A percentile compares a stretch with the other conserved stretches of the same genome.
These are phyloP conservation scores for Seira sanloemensis DNA, from an alignment of 2,888 invertebrate species.

Conservation along the genomic window DNA sequence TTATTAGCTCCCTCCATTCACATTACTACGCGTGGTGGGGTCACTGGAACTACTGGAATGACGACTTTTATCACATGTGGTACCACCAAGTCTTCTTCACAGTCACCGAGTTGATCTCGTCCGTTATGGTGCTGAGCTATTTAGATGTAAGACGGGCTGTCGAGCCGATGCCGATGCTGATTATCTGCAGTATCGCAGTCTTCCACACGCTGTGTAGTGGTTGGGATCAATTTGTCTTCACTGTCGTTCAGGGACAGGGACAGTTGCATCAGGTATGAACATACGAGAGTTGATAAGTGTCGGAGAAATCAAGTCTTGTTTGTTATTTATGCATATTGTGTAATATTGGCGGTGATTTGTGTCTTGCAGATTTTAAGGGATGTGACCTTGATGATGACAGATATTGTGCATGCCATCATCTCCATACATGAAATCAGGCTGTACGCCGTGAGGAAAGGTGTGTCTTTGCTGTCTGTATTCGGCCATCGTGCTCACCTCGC, in stretches of 20 bases:
- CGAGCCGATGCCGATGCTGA: conserved; percentile 79
- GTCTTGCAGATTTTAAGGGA: conserved; percentile 79
- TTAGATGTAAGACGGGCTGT: conserved; percentile 78
- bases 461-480: conserved; percentile 74
- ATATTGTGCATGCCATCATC: conserved; percentile 80
- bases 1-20: conserved; percentile 81
- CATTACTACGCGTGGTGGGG: conserved; percentile 85
- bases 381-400: conserved; percentile 83
- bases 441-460: conserved; percentile 74
- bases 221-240: conserved; percentile 82
- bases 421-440: conserved; percentile 76
- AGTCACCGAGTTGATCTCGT: conserved; percentile 81
- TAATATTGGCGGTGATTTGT: neutral
- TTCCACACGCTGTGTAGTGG: conserved; percentile 81
- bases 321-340: neutral
- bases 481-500: conserved; percentile 75
- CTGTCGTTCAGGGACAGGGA: conserved; percentile 82
- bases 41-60: conserved; percentile 84
- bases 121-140: conserved; percentile 79
- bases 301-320: too few species aligned
- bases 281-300: neutral
- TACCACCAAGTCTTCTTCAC: conserved; percentile 83
- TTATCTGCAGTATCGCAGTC: conserved; percentile 80
- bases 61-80: conserved; percentile 84
- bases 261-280: conserved; percentile 80